Evolutionary conservation across 2,797 vertebrate genomes (phyloP).

Genomic region (Vespertilio murinus): DNA sequence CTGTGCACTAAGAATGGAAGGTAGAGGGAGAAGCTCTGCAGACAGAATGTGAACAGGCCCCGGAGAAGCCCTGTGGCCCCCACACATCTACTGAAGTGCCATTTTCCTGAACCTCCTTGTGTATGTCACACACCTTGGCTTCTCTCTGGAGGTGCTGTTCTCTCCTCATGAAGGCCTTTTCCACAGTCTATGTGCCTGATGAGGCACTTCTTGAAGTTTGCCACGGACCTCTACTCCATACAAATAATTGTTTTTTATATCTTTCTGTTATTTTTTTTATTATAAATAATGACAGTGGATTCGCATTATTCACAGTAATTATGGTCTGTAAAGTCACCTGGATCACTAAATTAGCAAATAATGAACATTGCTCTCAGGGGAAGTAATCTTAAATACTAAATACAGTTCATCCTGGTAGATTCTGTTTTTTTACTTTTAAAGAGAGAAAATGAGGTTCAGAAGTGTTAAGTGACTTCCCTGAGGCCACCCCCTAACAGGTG

Average conservation of each 20-base stretch:
- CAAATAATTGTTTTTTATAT: neutral
- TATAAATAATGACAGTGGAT: neutral
- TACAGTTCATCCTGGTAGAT: neutral
- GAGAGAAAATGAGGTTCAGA: conserved; percentile 30
- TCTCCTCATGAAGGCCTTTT: neutral
- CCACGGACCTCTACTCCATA: neutral
- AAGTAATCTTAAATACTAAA: conserved; percentile 27
- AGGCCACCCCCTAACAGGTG: neutral
- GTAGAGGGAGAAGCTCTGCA: neutral
- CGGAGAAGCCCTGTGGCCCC: neutral
- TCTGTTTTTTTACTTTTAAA: conserved; percentile 37
- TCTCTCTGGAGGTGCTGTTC: neutral
- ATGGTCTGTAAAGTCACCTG: neutral
- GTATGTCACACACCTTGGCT: neutral
- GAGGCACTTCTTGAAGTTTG: neutral
- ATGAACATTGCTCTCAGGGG: neutral
- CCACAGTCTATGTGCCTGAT: neutral
- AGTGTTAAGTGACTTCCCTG: conserved; percentile 5
- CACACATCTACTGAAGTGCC: neutral
- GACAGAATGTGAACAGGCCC: neutral
- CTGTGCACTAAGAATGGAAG: conserved; percentile 13
- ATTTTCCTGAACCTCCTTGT: conserved; percentile 39
- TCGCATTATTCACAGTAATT: neutral
- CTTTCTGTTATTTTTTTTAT: neutral
- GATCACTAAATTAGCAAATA: neutral